Base-by-base conservation (phyloP, 1,140 invertebrate genomes). In the Hyphantria cunea region DNA sequence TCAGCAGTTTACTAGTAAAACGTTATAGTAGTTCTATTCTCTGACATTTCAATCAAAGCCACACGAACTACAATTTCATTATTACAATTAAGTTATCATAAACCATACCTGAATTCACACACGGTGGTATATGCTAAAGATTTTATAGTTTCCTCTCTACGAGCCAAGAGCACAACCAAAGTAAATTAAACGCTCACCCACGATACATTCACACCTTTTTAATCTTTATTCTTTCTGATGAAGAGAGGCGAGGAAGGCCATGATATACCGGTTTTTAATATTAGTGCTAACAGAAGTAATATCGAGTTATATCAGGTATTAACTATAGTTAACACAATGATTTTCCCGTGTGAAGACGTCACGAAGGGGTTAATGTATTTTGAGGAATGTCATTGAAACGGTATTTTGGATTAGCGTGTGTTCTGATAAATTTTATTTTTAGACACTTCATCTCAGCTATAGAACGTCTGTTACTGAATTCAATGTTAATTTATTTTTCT, bases 331-430 rank as follows among this genome's bases (percentile, higher is more conserved):
- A 84, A 77, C 82, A 78, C 78, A 59, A 54, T 70, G 61, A 51
- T 68, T 75, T 84, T 82, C 82, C 82, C 82, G 82, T 84, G 82
- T 84, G 82, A 84, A 84, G 73, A 50, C 33, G 47, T 72, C 61
- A 64, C 64, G 65, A 62, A 66, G 58, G 50, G 51, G 51, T 54
- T 63, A 63, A 54, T 63, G 60, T 49, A 54, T 63, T 53, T 53
- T 54, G 17, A 47, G 44, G 44, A 48, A 63, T 53, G 42, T 63
- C 17, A 9, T 37, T 44, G 12, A 3, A 32, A 9, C 8, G n/a
- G 11, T 10, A 31, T 6, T 31, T 49, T 49, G 17, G 34, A 10
- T 37, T 25, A 25, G 17, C 17, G 17, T 25, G 17, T 25, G 17
- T 25, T 25, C 17, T 25, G 2, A 25, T 25, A 25, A 25, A 25